Conservation (phyloP, 2,888 invertebrate species). For the Fragum sueziense region DNA sequence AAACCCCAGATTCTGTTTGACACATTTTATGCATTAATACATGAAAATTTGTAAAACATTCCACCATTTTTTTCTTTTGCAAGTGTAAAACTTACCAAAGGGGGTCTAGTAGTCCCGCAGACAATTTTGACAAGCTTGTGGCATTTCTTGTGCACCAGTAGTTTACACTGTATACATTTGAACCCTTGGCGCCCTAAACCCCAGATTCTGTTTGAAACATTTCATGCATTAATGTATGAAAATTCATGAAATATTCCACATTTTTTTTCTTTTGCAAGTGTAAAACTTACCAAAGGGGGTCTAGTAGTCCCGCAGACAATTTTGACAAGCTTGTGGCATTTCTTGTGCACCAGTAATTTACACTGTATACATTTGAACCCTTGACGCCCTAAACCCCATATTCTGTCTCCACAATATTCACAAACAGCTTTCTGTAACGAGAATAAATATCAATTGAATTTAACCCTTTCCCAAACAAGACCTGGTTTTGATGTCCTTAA, state of each 20-base stretch:
- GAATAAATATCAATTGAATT: constrained; percentile 62
- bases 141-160: constrained; percentile 99
- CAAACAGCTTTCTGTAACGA: too few relatives aligned
- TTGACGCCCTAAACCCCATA: constrained; percentile 99
- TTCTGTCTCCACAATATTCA: constrained; percentile 96
- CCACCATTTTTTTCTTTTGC: too few relatives aligned
- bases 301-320: constrained; percentile 87
- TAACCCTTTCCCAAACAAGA: constrained; percentile 88
- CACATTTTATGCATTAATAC: too few relatives aligned
- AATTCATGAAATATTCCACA: too few relatives aligned
- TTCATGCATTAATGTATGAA: too few relatives aligned
- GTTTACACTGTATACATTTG: constrained; percentile 99
- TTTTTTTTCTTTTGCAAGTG: too few relatives aligned
- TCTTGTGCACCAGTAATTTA: constrained; percentile 99
- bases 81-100: constrained; percentile 70
- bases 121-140: constrained; percentile 97
- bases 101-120: constrained; percentile 84
- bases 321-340: constrained; percentile 98
- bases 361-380: constrained; percentile 99
- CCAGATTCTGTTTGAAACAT: constrained; percentile 99
- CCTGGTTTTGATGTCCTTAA: constrained; percentile 99
- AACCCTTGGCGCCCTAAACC: constrained; percentile 99
- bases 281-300: constrained; percentile 63
- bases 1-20: constrained; percentile 99
- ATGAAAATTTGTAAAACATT: too few relatives aligned